Conservation (phyloP, 1,140 invertebrate genomes). For the Laupala kohalensis region DNA sequence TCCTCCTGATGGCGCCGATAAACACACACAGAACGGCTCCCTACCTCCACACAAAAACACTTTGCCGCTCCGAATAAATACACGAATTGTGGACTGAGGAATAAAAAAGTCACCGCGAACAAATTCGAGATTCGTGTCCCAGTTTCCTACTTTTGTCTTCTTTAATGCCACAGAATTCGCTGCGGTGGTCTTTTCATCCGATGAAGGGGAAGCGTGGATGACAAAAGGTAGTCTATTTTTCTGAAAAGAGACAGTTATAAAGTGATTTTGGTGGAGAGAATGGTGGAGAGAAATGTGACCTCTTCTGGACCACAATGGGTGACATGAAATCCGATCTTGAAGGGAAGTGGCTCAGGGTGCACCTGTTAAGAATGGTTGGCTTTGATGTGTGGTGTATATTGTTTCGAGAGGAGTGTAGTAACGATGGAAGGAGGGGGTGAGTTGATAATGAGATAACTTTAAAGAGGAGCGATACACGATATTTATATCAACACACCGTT, state of each 20-base stretch:
- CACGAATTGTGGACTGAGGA: neutral
- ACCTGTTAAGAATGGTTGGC: too few species aligned
- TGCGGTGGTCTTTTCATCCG: neutral
- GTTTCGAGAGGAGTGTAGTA: too few species aligned
- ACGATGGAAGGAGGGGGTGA: too few species aligned
- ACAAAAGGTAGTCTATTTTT: neutral
- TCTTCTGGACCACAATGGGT: neutral
- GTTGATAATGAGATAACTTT: too few species aligned
- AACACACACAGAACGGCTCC: neutral
- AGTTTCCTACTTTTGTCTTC: neutral
- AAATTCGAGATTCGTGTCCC: neutral
- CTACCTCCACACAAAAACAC: neutral
- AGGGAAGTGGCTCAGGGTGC: too few species aligned
- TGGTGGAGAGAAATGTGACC: neutral
- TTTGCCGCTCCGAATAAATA: neutral
- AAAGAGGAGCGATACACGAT: too few species aligned
- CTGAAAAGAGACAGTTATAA: neutral
- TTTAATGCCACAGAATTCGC: neutral
- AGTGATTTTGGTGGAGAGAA: neutral
- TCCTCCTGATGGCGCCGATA: neutral
- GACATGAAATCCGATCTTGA: neutral
- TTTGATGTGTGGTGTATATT: too few species aligned
- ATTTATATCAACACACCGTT: too few species aligned
- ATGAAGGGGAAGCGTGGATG: neutral
- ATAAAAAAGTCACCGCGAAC: neutral